Evolutionary conservation across 2,888 invertebrate species (phyloP), one percentile per base, ranked within the genome.

Genomic region (Elegia similella): DNA sequence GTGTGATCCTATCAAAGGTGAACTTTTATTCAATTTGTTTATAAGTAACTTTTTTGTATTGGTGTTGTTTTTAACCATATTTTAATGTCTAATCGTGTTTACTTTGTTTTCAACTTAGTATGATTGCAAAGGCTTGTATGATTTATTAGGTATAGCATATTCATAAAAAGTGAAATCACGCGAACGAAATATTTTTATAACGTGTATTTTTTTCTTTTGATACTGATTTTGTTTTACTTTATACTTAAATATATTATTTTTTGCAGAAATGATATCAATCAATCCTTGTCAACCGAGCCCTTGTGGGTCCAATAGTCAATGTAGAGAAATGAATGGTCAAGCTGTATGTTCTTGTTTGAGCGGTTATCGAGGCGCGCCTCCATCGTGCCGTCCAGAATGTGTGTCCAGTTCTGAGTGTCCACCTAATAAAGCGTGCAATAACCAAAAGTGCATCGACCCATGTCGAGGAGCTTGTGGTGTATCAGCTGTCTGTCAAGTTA

Each of bases 381-480:
- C 95, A 0, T 88, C 93, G 12, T 95, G 95, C 72, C 90, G 94
- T 32, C 95, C 95, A 7, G 95, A 95, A 81, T 96, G 96, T 75
- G 93, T 94, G 12, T 86, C 93, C 10, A 95, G 94, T 78, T 93
- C 94, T 0, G 96, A 96, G 63, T 96, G 96, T 75, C 85, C 95
- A 2, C 91, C 93, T 6, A 93, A 94, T 69, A 93, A 93, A 80
- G 95, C 96, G 7, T 96, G 96, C 66, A 92, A 93, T 52, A 94
- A 94, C 68, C 94, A 94, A 69, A 95, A 94, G 80, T 96, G 96
- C 75, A 77, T 90, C 53, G 94, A 95, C 74, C 95, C 96, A 38
- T 96, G 95, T 72, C 93, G 94, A 53, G 96, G 96, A 64, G 93
- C 95, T n/a, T 97, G 97, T 75, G 97, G 97, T 17, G 90, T 95